Evolutionary conservation across 2,113 vertebrate genomes (phyloP).

Genomic region (Ageneiosus marmoratus): DNA sequence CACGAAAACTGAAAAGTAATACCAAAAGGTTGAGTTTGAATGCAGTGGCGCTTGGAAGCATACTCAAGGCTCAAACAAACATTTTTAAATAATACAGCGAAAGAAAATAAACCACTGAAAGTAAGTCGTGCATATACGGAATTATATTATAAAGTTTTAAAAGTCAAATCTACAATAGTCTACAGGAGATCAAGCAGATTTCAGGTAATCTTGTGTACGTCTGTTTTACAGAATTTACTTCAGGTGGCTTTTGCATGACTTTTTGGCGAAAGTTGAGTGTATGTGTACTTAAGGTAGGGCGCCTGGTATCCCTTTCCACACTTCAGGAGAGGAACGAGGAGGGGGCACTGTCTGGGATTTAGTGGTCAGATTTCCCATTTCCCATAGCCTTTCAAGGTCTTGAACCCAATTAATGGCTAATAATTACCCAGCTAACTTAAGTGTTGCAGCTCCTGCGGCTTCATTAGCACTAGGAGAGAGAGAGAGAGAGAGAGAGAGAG

Average conservation of each 20-base stretch:
- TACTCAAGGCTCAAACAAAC: not conserved
- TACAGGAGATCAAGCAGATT: not conserved
- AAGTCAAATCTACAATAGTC: not conserved
- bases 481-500: conserved; percentile 8
- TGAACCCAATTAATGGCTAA: conserved; percentile 93
- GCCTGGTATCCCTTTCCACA: conserved; percentile 60
- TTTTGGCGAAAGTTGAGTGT: conserved; percentile 27
- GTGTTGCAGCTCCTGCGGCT: conserved; percentile 63
- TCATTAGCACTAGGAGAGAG: conserved; percentile 51
- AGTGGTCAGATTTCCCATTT: conserved; percentile 81
- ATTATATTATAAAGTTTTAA: not conserved
- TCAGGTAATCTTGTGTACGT: not conserved
- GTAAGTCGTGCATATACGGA: not conserved
- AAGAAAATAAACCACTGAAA: not conserved
- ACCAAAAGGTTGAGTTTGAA: not conserved
- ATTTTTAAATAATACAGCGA: not conserved
- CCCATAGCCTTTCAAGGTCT: conserved; percentile 80
- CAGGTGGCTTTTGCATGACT: not conserved
- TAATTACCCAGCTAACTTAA: conserved; percentile 80
- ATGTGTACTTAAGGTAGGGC: conserved; percentile 41
- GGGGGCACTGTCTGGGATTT: conserved; percentile 70
- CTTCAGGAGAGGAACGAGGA: conserved; percentile 41
- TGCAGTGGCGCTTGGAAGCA: not conserved
- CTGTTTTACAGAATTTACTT: not conserved
- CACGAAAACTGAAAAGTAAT: not conserved